Percentiles rank a stretch among this genome's conserved stretches.
These are phyloP conservation scores for Oxyteleia sp. DNA, from an alignment of 2,888 invertebrate species.

Conservation along the genomic window DNA sequence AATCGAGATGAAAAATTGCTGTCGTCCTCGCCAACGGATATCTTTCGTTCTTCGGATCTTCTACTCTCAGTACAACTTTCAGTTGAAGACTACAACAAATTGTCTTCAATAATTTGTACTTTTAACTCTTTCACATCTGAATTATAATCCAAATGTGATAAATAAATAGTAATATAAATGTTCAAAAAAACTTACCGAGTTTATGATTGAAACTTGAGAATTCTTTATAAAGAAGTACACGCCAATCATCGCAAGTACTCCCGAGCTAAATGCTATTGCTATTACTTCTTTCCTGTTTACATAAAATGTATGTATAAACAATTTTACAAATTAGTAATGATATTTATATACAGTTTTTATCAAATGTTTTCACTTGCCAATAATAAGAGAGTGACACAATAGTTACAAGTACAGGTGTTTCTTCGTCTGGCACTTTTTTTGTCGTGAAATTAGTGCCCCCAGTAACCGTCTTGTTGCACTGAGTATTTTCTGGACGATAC, in stretches of 20 bases:
- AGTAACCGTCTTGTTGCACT: conserved; percentile 82
- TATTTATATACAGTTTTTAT: conserved; percentile 7
- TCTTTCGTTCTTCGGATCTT: conserved; percentile 83
- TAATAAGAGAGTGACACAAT: conserved; percentile 93
- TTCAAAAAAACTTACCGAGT: no score
- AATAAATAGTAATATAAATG: no score
- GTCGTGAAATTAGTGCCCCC: conserved; percentile 56
- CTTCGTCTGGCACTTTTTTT: conserved; percentile 84
- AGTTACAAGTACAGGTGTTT: conserved; percentile 91
- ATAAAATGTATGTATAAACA: conserved; percentile 4
- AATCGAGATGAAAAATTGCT: conserved; percentile 89
- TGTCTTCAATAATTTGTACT: no score
- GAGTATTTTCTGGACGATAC: conserved; percentile 88
- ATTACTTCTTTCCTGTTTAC: conserved; percentile 92
- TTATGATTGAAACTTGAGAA: no score
- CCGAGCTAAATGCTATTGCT: conserved; percentile 92
- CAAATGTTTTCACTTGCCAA: conserved; percentile 88
- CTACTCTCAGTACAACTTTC: conserved; percentile 82
- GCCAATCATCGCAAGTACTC: no score
- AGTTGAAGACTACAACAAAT: conserved; percentile 87
- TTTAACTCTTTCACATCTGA: no score
- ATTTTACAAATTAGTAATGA: no score
- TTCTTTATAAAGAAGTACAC: no score
- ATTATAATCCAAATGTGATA: no score
- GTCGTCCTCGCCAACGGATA: conserved; percentile 78